These are phyloP conservation scores for Ennomos quercinarius DNA, from an alignment of 2,888 invertebrate genomes.

Conservation along the genomic window DNA sequence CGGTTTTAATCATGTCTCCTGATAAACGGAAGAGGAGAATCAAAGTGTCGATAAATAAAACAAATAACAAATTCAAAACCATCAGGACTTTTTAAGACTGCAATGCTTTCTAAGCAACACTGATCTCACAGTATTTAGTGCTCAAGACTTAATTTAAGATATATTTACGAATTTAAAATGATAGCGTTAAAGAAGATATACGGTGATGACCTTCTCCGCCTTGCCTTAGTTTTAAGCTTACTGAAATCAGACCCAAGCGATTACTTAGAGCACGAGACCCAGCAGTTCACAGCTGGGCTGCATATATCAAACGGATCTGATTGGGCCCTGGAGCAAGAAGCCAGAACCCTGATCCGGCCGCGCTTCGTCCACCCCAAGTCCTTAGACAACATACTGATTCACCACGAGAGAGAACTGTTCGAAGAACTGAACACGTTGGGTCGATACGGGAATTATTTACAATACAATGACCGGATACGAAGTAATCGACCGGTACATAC, in stretches of 20 bases:
- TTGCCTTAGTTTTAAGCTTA: slow-evolving; percentile 92
- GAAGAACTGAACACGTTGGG: slow-evolving; percentile 90
- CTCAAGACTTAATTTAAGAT: slow-evolving; percentile 57
- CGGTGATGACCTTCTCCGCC: slow-evolving; percentile 92
- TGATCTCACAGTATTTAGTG: slow-evolving; percentile 78
- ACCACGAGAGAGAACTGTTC: slow-evolving; percentile 90
- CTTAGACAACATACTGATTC: slow-evolving; percentile 88
- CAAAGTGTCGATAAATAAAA: slow-evolving; percentile 33
- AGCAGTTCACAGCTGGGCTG: slow-evolving; percentile 83
- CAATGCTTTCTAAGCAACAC: slow-evolving; percentile 36
- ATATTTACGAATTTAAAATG: slow-evolving; percentile 77
- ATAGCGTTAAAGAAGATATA: slow-evolving; percentile 93
- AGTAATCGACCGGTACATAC: slow-evolving; percentile 74
- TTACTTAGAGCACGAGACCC: slow-evolving; percentile 86
- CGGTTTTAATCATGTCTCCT: slow-evolving; percentile 66
- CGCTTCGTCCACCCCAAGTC: slow-evolving; percentile 90
- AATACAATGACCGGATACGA: slow-evolving; percentile 78
- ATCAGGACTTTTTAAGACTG: slow-evolving; percentile 34
- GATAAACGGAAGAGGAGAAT: slow-evolving; percentile 77
- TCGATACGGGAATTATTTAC: slow-evolving; percentile 63
- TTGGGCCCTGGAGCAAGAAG: slow-evolving; percentile 87
- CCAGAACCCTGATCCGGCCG: slow-evolving; percentile 84
- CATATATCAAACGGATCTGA: slow-evolving; percentile 88
- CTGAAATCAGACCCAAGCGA: slow-evolving; percentile 91
- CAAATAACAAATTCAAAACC: slow-evolving; percentile 3